Evolutionary conservation across 2,797 vertebrate species (phyloP).

Genomic region (Limosa lapponica): DNA sequence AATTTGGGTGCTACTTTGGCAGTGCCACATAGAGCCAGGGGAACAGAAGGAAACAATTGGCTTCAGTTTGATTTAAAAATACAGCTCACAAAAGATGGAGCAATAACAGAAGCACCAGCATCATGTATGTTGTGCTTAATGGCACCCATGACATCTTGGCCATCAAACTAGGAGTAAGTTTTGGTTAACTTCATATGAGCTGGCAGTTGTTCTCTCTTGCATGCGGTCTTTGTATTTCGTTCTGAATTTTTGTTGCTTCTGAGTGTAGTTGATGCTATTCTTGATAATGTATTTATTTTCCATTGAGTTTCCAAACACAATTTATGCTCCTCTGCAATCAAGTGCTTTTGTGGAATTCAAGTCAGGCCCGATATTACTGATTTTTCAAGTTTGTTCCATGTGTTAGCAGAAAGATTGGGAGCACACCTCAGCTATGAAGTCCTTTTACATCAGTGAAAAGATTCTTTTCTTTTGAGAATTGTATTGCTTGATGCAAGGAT

Average conservation of each 20-base stretch:
- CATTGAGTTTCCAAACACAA: constrained; percentile 9
- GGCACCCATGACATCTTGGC: neutral
- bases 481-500: neutral
- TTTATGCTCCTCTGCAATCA: constrained; percentile 23
- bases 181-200: neutral
- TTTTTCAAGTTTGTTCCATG: neutral
- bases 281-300: neutral
- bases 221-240: neutral
- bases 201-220: neutral
- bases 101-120: neutral
- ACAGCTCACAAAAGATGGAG: rapidly evolving
- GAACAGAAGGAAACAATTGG: neutral
- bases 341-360: neutral
- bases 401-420: neutral
- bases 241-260: neutral
- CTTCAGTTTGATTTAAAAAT: neutral
- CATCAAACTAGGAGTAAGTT: neutral
- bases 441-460: constrained; percentile 1
- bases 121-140: neutral
- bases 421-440: neutral
- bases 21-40: neutral
- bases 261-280: neutral
- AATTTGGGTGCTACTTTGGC: neutral
- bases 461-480: constrained; percentile 11
- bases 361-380: neutral